Percentiles rank a stretch among this genome's conserved stretches.
Conservation (phyloP, 35 echinoderm and acorn worm genomes). For the Heliocidaris erythrogramma region DNA sequence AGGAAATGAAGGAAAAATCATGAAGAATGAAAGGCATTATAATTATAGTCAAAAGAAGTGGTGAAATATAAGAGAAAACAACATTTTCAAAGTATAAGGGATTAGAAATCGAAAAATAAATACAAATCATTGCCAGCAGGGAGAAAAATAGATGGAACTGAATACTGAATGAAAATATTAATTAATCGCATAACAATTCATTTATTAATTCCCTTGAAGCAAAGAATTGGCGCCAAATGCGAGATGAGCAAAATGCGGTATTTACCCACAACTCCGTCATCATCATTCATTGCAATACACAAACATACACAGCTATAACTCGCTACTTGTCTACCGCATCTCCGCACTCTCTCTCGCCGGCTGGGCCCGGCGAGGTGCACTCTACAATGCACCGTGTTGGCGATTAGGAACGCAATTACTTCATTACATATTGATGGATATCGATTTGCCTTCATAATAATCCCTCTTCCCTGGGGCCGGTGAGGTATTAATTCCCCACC, state of each 20-base stretch:
- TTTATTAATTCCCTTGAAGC: not conserved
- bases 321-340: not conserved
- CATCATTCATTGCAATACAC: not conserved
- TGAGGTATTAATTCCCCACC: conserved; percentile 19
- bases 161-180: not conserved
- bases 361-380: not conserved
- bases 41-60: too few species aligned
- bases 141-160: not conserved
- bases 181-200: not conserved
- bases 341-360: not conserved
- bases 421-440: conserved; percentile 29
- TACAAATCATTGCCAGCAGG: not conserved
- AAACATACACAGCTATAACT: not conserved
- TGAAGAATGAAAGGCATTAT: too few species aligned
- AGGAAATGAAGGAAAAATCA: too few species aligned
- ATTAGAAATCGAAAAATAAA: not conserved
- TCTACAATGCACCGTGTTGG: not conserved
- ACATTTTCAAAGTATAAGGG: too few species aligned
- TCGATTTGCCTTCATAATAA: not conserved
- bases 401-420: conserved; percentile 34
- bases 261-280: not conserved
- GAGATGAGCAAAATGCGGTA: not conserved
- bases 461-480: not conserved
- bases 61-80: too few species aligned
- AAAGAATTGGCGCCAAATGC: not conserved